Conservation (phyloP, 1,140 invertebrate genomes). For the Macrostomum lignano region DNA sequence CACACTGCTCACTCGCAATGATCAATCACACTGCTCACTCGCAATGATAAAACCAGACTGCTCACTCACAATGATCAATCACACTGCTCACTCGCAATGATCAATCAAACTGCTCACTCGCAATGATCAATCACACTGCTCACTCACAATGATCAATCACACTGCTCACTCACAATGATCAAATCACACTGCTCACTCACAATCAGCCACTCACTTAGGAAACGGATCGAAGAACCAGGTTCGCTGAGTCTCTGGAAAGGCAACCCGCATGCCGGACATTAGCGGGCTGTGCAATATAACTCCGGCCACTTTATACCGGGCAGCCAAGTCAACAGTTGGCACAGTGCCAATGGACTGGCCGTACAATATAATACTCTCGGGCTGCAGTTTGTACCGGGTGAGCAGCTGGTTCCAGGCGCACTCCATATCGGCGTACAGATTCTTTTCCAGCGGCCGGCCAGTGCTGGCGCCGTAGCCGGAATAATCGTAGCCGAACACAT, state of each 20-base stretch:
- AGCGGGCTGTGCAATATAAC: constrained; percentile 88
- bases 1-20: no score
- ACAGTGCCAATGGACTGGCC: constrained; percentile 61
- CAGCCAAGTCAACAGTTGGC: constrained; percentile 47
- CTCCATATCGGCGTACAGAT: constrained; percentile 95
- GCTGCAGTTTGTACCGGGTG: constrained; percentile 59
- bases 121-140: no score
- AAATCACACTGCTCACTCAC: no score
- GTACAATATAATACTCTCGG: constrained; percentile 89
- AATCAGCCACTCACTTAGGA: constrained; percentile 51
- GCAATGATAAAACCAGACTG: no score
- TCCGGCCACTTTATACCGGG: constrained; percentile 57
- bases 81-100: no score
- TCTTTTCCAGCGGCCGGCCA: constrained; percentile 90
- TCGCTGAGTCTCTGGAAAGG: constrained; percentile 82
- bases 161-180: no score
- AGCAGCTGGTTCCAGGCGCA: constrained; percentile 79
- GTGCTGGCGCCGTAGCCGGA: constrained; percentile 41
- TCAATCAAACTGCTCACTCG: no score
- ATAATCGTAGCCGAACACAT: constrained; percentile 97
- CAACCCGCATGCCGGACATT: constrained; percentile 87
- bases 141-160: no score
- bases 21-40: no score
- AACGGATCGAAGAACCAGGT: constrained; percentile 99
- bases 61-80: no score